These are phyloP conservation scores for Enoplosus armatus DNA, from an alignment of 2,797 vertebrate genomes.

Conservation along the genomic window DNA sequence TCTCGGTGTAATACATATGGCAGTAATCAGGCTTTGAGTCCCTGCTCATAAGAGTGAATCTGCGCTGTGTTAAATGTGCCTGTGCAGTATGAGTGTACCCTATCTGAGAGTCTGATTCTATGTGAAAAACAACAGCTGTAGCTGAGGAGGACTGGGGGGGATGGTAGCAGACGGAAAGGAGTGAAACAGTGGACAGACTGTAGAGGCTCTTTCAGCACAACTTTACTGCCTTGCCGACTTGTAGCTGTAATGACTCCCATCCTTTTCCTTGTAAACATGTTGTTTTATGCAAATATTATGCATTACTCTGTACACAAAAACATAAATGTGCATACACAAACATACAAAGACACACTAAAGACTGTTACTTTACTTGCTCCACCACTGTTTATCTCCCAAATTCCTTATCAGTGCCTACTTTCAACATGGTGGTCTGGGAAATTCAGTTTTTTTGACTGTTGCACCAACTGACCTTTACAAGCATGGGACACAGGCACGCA, in stretches of 20 bases:
- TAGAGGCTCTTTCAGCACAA: slow-evolving; percentile 20
- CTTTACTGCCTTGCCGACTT: slow-evolving; percentile 14
- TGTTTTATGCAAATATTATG: slow-evolving; percentile 4
- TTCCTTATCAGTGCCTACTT: not conserved
- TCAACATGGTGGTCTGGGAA: not conserved
- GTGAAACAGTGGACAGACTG: slow-evolving; percentile 28
- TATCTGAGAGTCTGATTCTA: slow-evolving; percentile 39
- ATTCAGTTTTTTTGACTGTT: not conserved
- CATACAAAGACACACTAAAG: not conserved
- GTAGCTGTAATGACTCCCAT: not conserved
- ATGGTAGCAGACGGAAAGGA: slow-evolving; percentile 18
- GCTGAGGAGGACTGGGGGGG: slow-evolving; percentile 28
- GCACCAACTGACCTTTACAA: not conserved
- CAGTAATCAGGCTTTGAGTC: not conserved
- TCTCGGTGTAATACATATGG: not conserved
- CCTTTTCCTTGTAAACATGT: slow-evolving; percentile 11
- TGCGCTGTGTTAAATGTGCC: not conserved
- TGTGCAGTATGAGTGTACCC: not conserved
- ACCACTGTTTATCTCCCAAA: not conserved
- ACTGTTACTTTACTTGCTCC: not conserved
- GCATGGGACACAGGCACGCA: too few species aligned
- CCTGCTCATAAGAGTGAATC: not conserved
- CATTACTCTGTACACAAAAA: slow-evolving; percentile 4
- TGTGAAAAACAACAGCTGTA: slow-evolving; percentile 82
- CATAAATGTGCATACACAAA: slow-evolving; percentile 1